Conservation (phyloP, 1,140 invertebrate genomes). For the Philaenus spumarius region DNA sequence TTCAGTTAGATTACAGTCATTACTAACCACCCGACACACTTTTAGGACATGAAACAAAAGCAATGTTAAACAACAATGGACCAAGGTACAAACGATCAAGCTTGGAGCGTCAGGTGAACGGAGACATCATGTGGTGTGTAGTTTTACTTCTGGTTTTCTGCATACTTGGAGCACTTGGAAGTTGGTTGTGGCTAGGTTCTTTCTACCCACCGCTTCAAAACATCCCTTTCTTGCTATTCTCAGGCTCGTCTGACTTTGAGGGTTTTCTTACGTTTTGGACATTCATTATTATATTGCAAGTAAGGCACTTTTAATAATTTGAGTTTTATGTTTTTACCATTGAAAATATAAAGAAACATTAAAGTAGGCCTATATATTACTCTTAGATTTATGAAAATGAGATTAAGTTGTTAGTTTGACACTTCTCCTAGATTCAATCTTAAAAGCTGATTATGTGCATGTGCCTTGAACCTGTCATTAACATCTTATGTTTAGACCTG, state of each 20-base stretch:
- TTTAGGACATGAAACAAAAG: conserved; percentile 91
- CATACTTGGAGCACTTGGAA: conserved; percentile 82
- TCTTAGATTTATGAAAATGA: too few relatives aligned
- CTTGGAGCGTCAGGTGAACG: conserved; percentile 89
- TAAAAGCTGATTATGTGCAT: too few relatives aligned
- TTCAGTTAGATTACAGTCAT: too few relatives aligned
- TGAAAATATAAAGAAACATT: too few relatives aligned
- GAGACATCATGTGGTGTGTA: conserved; percentile 95
- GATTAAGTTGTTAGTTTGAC: too few relatives aligned
- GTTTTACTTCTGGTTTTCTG: conserved; percentile 87
- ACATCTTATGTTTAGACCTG: too few relatives aligned
- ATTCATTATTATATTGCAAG: conserved; percentile 91
- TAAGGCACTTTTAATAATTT: conserved; percentile 38
- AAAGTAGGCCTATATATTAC: too few relatives aligned
- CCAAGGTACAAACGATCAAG: conserved; percentile 91
- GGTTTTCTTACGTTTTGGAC: conserved; percentile 90
- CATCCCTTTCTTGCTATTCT: conserved; percentile 55
- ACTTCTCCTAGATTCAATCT: too few relatives aligned
- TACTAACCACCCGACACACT: not conserved
- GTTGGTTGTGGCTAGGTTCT: conserved; percentile 71
- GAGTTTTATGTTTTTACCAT: too few relatives aligned
- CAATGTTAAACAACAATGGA: conserved; percentile 95
- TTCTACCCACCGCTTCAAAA: conserved; percentile 40
- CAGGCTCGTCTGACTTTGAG: conserved; percentile 49
- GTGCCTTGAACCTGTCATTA: too few relatives aligned